Evolutionary conservation across 2,797 vertebrate genomes (phyloP).

Genomic region (Arnoldichthys spilopterus): DNA sequence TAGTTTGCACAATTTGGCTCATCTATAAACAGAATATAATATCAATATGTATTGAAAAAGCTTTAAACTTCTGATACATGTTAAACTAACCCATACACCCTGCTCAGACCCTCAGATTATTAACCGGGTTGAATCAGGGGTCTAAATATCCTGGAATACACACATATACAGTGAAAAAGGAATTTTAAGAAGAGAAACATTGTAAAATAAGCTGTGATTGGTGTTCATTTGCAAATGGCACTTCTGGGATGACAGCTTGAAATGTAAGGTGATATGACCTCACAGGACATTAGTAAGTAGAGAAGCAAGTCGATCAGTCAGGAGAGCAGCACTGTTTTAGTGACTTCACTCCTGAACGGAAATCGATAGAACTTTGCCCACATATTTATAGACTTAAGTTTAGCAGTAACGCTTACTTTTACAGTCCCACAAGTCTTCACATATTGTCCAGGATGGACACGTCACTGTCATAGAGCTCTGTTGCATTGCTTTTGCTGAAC

Average conservation of each 20-base stretch:
- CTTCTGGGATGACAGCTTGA: constrained; percentile 8
- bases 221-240: neutral
- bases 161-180: constrained; percentile 3
- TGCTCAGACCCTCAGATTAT: no score
- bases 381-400: neutral
- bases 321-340: neutral
- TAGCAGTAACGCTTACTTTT: constrained; percentile 1
- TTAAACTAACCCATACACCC: neutral
- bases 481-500: neutral
- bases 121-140: neutral
- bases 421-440: neutral
- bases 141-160: neutral
- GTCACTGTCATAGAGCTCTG: neutral
- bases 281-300: constrained; percentile 9
- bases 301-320: constrained; percentile 14
- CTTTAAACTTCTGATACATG: neutral
- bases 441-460: neutral
- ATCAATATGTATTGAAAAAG: no score
- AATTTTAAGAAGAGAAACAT: neutral
- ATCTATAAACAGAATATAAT: no score
- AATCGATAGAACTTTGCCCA: constrained; percentile 37
- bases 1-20: neutral
- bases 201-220: constrained; percentile 24
- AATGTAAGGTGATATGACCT: constrained; percentile 50
- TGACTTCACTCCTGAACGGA: constrained; percentile 27